A percentile compares a stretch with the other conserved stretches of the same genome.
Conservation (phyloP, 2,113 vertebrate genomes). For the Bujurquina vittata region DNA sequence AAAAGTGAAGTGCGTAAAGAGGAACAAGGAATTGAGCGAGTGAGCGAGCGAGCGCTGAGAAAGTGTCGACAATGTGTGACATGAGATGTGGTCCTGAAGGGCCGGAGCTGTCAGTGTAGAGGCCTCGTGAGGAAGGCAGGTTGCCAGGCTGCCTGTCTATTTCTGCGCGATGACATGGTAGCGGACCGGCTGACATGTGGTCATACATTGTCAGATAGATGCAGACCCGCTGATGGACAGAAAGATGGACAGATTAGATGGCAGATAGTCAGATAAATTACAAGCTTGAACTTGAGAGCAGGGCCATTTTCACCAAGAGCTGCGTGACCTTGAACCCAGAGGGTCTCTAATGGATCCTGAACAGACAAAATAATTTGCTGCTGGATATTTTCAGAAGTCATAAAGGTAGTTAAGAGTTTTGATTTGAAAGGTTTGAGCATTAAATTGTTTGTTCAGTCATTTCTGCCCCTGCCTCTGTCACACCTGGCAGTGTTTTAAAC, state of each 20-base stretch:
- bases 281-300: constrained; percentile 26
- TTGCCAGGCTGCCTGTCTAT: constrained; percentile 69
- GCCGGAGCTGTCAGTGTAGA: constrained; percentile 70
- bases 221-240: constrained; percentile 39
- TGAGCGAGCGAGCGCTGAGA: constrained; percentile 26
- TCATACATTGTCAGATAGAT: constrained; percentile 68
- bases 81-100: constrained; percentile 70
- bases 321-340: constrained; percentile 20
- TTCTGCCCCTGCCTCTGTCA: background rate
- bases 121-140: constrained; percentile 58
- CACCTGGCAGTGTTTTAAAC: background rate
- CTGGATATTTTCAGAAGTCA: constrained; percentile 24
- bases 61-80: constrained; percentile 72
- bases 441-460: background rate
- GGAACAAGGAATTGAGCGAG: constrained; percentile 23
- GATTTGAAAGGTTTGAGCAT: background rate
- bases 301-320: background rate
- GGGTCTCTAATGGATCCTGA: background rate
- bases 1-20: constrained; percentile 46
- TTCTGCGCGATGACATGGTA: constrained; percentile 68
- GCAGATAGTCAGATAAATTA: constrained; percentile 16
- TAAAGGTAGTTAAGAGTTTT: background rate
- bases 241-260: constrained; percentile 29
- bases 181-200: constrained; percentile 64
- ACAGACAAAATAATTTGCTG: constrained; percentile 10